A percentile compares a stretch with the other conserved stretches of the same genome.
phyloP scores from a whole-genome alignment of 2,888 invertebrate genomes.

The Torymus auratus region DNA sequence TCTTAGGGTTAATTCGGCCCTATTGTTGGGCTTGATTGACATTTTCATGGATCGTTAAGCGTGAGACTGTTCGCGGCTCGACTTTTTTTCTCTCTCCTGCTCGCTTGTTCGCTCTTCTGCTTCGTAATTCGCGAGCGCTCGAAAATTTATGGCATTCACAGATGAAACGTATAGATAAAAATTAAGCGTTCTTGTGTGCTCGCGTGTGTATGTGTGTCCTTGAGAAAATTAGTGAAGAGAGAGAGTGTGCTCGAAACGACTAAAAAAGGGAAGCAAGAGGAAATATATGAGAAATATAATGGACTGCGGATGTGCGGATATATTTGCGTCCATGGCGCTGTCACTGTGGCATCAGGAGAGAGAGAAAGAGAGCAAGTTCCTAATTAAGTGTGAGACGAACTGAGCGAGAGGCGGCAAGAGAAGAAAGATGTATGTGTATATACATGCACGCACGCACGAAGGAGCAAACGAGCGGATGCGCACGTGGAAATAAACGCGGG shows the following conservation, averaged over 20 bases:
- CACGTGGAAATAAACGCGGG: too few relatives aligned
- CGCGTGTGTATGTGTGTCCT: slow-evolving; percentile 13
- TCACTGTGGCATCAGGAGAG: slow-evolving; percentile 49
- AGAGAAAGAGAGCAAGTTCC: slow-evolving; percentile 7
- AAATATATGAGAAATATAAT: slow-evolving; percentile 53
- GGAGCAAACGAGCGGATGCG: not conserved
- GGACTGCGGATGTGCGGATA: slow-evolving; percentile 36
- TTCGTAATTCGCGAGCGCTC: slow-evolving; percentile 39
- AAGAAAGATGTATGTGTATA: slow-evolving; percentile 32
- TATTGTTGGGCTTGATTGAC: slow-evolving; percentile 59
- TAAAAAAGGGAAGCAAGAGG: slow-evolving; percentile 29
- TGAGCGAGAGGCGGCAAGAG: slow-evolving; percentile 24
- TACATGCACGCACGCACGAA: not conserved
- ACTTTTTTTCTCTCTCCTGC: slow-evolving; percentile 33
- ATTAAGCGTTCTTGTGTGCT: slow-evolving; percentile 27
- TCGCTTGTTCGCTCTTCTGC: slow-evolving; percentile 18
- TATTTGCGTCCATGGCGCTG: slow-evolving; percentile 45
- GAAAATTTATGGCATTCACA: slow-evolving; percentile 49
- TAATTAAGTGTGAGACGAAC: slow-evolving; percentile 53
- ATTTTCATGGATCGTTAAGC: slow-evolving; percentile 60
- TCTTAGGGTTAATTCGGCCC: slow-evolving; percentile 58
- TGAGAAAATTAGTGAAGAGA: slow-evolving; percentile 36
- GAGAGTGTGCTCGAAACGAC: slow-evolving; percentile 29
- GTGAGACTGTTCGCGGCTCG: slow-evolving; percentile 51
- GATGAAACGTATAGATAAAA: slow-evolving; percentile 36